These are phyloP conservation scores for Diuraphis noxia DNA, from an alignment of 1,140 invertebrate genomes.

Conservation along the genomic window DNA sequence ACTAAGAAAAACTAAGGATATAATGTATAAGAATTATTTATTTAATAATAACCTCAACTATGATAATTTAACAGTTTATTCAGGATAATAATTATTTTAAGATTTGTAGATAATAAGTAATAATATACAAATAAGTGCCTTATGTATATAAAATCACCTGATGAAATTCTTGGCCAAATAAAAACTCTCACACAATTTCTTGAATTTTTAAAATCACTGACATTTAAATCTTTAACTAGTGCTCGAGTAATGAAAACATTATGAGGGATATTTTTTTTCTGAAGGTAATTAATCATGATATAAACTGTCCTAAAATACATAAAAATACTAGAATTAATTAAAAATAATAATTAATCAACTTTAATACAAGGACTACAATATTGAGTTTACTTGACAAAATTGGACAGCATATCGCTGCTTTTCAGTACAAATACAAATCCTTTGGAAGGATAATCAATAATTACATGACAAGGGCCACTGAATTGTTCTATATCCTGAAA, in stretches of 20 bases:
- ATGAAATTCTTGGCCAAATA: conserved; percentile 68
- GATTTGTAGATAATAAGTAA: not conserved
- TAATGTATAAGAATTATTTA: too few species aligned
- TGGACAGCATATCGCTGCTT: conserved; percentile 59
- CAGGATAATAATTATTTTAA: not conserved
- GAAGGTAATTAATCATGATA: conserved; percentile 64
- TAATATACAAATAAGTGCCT: not conserved
- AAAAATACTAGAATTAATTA: not conserved
- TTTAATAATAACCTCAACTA: too few species aligned
- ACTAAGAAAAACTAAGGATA: too few species aligned
- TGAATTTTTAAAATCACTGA: conserved; percentile 58
- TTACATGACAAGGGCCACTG: conserved; percentile 62
- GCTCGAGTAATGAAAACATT: conserved; percentile 70
- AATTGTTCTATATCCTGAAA: conserved; percentile 64
- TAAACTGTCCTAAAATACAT: conserved; percentile 59
- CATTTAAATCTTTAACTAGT: conserved; percentile 51
- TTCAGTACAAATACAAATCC: conserved; percentile 69
- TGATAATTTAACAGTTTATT: too few species aligned
- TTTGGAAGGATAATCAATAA: conserved; percentile 65
- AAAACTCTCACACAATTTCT: conserved; percentile 64
- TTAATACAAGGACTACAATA: conserved; percentile 6
- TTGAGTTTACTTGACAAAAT: conserved; percentile 59
- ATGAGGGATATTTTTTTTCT: conserved; percentile 67
- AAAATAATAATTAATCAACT: not conserved
- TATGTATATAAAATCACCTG: not conserved